These are phyloP conservation scores for Emydoidea blandingii DNA, from an alignment of 2,797 vertebrate genomes.

Conservation along the genomic window DNA sequence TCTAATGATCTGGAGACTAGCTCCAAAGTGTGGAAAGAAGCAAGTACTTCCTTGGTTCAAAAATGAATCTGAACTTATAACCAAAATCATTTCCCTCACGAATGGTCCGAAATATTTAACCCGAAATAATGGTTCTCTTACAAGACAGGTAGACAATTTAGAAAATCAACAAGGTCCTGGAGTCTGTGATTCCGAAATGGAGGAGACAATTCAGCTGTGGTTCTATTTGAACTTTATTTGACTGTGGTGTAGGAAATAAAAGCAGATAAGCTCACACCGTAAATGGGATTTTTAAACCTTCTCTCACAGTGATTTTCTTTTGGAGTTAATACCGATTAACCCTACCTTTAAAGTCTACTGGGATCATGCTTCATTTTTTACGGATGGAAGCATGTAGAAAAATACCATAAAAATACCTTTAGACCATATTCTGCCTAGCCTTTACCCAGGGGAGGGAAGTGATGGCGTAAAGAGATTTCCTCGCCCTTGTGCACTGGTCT, in stretches of 20 bases:
- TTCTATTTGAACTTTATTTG: not conserved
- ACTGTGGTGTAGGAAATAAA: not conserved
- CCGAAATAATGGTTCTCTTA: not conserved
- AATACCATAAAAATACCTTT: not conserved
- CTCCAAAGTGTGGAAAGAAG: not conserved
- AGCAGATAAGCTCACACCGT: not conserved
- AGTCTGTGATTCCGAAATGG: not conserved
- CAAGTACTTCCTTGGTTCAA: not conserved
- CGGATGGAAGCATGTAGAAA: not conserved
- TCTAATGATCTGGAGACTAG: not conserved
- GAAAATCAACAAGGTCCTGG: not conserved
- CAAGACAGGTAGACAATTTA: not conserved
- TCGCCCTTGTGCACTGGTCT: not conserved
- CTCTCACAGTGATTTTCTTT: not conserved
- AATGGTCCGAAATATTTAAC: not conserved
- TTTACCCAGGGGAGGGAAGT: not conserved
- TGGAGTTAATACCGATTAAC: not conserved
- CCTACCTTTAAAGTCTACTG: not conserved
- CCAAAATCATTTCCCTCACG: not conserved
- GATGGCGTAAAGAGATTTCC: not conserved
- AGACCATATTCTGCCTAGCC: not conserved
- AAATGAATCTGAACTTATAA: not conserved
- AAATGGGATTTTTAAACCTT: not conserved
- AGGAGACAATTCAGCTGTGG: not conserved
- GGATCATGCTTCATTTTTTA: not conserved